Conservation (phyloP, 2,113 vertebrate genomes). For the Callospermophilus lateralis region DNA sequence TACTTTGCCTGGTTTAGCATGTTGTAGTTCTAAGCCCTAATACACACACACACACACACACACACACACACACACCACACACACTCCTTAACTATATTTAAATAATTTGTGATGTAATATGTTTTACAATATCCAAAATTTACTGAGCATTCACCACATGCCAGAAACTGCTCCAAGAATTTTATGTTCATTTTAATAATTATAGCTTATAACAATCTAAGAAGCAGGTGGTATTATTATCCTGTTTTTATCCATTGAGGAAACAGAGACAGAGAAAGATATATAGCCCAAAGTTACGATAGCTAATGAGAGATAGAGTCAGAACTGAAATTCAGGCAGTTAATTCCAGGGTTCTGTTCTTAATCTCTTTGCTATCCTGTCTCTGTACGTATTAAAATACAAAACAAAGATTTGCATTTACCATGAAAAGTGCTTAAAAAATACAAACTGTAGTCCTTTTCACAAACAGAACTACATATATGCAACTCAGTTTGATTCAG, state of each 20-base stretch:
- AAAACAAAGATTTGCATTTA: conserved; percentile 49
- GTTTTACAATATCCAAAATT: conserved; percentile 38
- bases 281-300: background rate
- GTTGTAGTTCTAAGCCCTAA: conserved; percentile 52
- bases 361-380: conserved; percentile 4
- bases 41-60: background rate
- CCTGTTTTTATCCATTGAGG: background rate
- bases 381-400: background rate
- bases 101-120: conserved; percentile 17
- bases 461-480: background rate
- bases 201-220: conserved; percentile 8
- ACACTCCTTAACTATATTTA: conserved; percentile 42
- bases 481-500: background rate
- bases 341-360: conserved; percentile 28
- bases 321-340: conserved; percentile 5
- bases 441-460: background rate
- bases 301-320: background rate
- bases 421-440: background rate
- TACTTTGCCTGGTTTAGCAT: conserved; percentile 59
- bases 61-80: too few species aligned
- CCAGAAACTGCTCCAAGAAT: conserved; percentile 6
- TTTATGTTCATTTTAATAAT: conserved; percentile 45
- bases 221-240: background rate
- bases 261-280: conserved; percentile 22
- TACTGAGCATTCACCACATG: background rate